These are phyloP conservation scores for Agonopterix heracliana DNA, from an alignment of 2,888 invertebrate genomes.

Conservation along the genomic window DNA sequence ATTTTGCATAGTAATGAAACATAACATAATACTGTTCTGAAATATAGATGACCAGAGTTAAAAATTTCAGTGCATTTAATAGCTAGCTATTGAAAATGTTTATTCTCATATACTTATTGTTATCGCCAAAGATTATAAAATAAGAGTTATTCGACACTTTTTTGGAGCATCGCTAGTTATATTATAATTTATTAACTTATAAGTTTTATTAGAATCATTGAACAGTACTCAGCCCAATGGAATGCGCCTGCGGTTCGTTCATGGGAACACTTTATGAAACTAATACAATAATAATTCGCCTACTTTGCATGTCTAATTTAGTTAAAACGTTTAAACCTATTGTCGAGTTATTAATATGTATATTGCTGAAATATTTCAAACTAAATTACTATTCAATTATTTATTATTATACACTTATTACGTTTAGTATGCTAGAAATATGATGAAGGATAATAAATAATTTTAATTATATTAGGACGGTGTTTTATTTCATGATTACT, in stretches of 20 bases:
- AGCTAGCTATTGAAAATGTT: constrained; percentile 47
- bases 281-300: constrained; percentile 70
- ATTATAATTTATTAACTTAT: constrained; percentile 29
- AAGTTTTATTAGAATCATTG: constrained; percentile 20
- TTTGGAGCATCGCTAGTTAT: constrained; percentile 57
- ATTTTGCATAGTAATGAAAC: constrained; percentile 6
- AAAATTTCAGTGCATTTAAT: constrained; percentile 38
- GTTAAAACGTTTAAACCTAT: constrained; percentile 56
- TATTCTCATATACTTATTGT: constrained; percentile 66
- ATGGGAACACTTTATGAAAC: constrained; percentile 44
- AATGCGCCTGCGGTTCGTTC: neutral
- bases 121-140: constrained; percentile 70
- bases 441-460: constrained; percentile 78
- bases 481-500: constrained; percentile 44
- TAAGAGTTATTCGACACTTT: constrained; percentile 58
- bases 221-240: neutral
- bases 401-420: constrained; percentile 78
- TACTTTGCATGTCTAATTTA: constrained; percentile 67
- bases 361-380: constrained; percentile 72
- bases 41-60: constrained; percentile 10
- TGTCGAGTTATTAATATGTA: constrained; percentile 56
- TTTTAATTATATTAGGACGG: constrained; percentile 74
- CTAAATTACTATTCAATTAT: constrained; percentile 76
- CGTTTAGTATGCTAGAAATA: constrained; percentile 78
- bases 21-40: constrained; percentile 6